A percentile compares a stretch with the other conserved stretches of the same genome.
phyloP scores from a whole-genome alignment of 2,888 invertebrate species.

The Apantesis nais region DNA sequence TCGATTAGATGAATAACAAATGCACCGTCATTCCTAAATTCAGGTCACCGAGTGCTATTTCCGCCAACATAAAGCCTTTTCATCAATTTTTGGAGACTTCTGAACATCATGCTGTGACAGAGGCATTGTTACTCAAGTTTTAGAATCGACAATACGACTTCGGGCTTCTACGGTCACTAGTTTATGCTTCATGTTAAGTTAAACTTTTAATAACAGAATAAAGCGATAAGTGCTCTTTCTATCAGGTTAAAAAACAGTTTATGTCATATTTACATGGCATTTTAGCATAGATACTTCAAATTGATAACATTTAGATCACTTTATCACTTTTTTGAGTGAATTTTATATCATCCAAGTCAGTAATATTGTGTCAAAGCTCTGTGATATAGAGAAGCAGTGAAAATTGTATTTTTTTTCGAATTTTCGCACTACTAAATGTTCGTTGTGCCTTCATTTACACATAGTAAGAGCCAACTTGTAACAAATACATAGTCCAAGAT shows the following conservation, averaged over 20 bases:
- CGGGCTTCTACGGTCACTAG: too few species aligned
- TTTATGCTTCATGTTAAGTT: slow-evolving; percentile 19
- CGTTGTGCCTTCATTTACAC: too few species aligned
- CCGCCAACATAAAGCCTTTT: not conserved
- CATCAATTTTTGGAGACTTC: not conserved
- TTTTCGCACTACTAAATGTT: too few species aligned
- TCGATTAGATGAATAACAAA: not conserved
- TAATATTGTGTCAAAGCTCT: not conserved
- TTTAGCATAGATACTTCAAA: too few species aligned
- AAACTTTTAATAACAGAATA: not conserved
- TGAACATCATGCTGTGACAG: not conserved
- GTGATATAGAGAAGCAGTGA: not conserved
- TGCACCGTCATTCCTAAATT: not conserved
- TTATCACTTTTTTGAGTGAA: slow-evolving; percentile 7
- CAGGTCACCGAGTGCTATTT: not conserved
- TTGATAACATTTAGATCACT: slow-evolving; percentile 23
- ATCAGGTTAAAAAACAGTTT: too few species aligned
- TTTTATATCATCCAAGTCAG: not conserved
- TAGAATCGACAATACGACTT: not conserved
- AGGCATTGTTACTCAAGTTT: not conserved
- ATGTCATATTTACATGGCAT: too few species aligned
- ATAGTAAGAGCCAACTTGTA: too few species aligned
- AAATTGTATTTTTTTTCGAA: too few species aligned
- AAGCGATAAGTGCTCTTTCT: not conserved
- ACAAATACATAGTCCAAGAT: too few species aligned